Conservation (phyloP, 2,888 invertebrate species). For the Graphium colonna region DNA sequence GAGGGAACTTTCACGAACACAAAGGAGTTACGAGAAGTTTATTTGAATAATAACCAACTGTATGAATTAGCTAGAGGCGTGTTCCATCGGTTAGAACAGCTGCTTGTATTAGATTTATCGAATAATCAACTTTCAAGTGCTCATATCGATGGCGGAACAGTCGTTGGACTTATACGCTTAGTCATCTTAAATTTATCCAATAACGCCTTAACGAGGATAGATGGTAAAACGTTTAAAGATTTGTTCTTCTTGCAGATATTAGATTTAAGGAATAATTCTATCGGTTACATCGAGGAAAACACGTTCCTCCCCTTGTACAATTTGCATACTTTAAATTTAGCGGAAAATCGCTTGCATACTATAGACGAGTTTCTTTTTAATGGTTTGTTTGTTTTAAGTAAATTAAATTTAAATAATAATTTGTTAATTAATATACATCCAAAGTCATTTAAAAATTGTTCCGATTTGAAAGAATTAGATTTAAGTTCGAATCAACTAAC, state of each 20-base stretch:
- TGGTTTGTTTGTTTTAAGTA: conserved; percentile 90
- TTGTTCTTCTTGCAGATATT: conserved; percentile 92
- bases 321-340: conserved; percentile 92
- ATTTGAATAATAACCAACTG: conserved; percentile 92
- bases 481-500: conserved; percentile 91
- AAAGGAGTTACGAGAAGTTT: conserved; percentile 90
- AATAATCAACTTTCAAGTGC: conserved; percentile 92
- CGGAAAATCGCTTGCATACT: conserved; percentile 91
- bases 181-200: conserved; percentile 92
- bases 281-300: conserved; percentile 91
- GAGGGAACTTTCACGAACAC: conserved; percentile 90
- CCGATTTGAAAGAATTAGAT: conserved; percentile 92
- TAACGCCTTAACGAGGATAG: conserved; percentile 91
- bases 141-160: conserved; percentile 91
- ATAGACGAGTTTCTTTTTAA: conserved; percentile 90
- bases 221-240: conserved; percentile 91
- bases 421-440: conserved; percentile 87
- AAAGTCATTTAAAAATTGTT: conserved; percentile 91
- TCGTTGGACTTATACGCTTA: conserved; percentile 90
- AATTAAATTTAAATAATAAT: conserved; percentile 92
- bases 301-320: conserved; percentile 93
- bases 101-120: conserved; percentile 91
- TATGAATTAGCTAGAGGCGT: conserved; percentile 90
- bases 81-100: conserved; percentile 91
- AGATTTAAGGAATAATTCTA: conserved; percentile 92